Evolutionary conservation across 2,888 invertebrate genomes (phyloP).

Genomic region (Drosophila monieri): DNA sequence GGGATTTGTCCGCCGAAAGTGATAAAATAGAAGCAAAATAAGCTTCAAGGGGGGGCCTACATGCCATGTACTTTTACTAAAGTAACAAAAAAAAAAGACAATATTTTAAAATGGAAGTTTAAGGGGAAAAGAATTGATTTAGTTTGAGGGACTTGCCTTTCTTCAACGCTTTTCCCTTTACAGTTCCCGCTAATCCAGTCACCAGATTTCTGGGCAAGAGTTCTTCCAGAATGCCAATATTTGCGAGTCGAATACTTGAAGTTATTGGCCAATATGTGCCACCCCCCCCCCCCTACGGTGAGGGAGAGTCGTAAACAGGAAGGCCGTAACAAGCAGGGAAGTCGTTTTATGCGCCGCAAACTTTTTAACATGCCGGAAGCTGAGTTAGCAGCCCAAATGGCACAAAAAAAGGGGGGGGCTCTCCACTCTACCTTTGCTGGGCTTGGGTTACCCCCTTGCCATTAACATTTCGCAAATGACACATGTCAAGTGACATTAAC

Average conservation of each 20-base stretch:
- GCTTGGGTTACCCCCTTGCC: background rate
- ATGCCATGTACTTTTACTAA: background rate
- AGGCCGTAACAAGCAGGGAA: constrained; percentile 75
- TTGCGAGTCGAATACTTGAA: constrained; percentile 73
- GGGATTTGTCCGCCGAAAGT: constrained; percentile 41
- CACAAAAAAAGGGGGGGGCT: background rate
- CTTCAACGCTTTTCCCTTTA: background rate
- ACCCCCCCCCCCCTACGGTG: no score
- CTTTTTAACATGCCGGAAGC: constrained; percentile 80
- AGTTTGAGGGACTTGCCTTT: background rate
- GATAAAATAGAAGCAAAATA: constrained; percentile 38
- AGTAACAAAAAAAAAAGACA: constrained; percentile 1
- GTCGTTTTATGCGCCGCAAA: constrained; percentile 80
- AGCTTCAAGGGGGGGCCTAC: constrained; percentile 23
- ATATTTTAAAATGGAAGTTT: constrained; percentile 17
- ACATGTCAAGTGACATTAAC: constrained; percentile 82
- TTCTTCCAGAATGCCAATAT: constrained; percentile 61
- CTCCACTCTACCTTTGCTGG: constrained; percentile 66
- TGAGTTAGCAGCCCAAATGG: constrained; percentile 64
- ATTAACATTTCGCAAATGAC: constrained; percentile 75
- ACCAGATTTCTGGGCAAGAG: constrained; percentile 32
- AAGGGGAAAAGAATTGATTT: constrained; percentile 15
- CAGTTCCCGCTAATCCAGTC: constrained; percentile 41
- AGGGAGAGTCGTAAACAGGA: constrained; percentile 71
- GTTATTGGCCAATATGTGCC: constrained; percentile 78